Conservation (phyloP, 2,113 vertebrate species). For the Miniopterus natalensis region DNA sequence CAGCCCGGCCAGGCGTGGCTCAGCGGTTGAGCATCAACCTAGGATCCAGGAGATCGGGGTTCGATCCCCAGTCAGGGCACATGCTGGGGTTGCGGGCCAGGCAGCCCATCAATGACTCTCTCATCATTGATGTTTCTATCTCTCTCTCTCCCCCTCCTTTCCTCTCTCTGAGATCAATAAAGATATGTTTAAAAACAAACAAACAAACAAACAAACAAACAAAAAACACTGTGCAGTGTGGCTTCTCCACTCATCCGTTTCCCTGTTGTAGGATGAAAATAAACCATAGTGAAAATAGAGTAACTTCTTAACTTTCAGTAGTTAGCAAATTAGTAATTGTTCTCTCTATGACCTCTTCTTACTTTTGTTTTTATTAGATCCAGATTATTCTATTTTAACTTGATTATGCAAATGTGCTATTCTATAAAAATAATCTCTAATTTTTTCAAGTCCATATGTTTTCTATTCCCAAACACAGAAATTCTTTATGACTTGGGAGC, state of each 20-base stretch:
- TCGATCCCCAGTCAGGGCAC: no score
- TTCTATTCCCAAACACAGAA: neutral
- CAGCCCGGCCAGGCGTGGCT: no score
- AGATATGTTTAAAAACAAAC: no score
- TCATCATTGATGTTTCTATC: no score
- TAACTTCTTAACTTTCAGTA: neutral
- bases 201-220: no score
- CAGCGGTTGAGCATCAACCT: no score
- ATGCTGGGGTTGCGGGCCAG: no score
- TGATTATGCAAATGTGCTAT: neutral
- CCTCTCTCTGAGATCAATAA: no score
- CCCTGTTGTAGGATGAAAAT: neutral
- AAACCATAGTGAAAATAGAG: neutral
- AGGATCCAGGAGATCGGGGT: no score
- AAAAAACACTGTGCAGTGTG: neutral
- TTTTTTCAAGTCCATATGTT: constrained; percentile 23
- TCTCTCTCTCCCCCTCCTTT: no score
- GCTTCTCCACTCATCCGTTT: neutral
- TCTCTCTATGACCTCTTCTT: neutral
- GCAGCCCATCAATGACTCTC: no score
- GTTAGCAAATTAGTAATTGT: neutral
- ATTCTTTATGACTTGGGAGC: constrained; percentile 2
- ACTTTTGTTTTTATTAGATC: neutral
- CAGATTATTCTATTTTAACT: constrained; percentile 12
- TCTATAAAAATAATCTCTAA: constrained; percentile 46